Conservation (phyloP, 2,797 vertebrate species). For the Onychomys torridus region DNA sequence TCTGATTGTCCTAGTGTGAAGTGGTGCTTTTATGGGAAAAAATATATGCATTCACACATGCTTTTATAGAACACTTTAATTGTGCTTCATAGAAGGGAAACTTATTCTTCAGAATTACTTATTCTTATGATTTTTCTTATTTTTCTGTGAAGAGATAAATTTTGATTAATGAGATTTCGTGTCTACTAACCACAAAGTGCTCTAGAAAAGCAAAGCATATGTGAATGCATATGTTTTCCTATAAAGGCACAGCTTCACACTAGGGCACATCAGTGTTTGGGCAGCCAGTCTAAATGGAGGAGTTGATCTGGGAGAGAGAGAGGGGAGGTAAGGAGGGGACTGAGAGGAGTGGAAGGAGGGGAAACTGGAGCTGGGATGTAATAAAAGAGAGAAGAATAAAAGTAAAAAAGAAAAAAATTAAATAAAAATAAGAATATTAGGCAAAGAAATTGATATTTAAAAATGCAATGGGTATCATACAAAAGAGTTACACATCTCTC, state of each 20-base stretch:
- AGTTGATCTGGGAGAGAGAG: too few species aligned
- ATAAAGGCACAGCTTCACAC: background rate
- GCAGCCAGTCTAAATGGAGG: too few species aligned
- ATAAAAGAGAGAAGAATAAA: too few species aligned
- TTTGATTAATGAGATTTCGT: too few species aligned
- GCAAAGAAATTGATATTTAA: background rate
- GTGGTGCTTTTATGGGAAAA: background rate
- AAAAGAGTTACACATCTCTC: background rate
- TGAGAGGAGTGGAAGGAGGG: too few species aligned
- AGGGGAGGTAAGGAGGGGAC: too few species aligned
- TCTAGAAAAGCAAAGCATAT: too few species aligned
- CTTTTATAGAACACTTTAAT: background rate
- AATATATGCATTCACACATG: background rate
- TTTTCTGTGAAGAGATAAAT: too few species aligned
- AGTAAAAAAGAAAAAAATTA: background rate
- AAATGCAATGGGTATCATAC: background rate
- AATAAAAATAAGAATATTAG: background rate
- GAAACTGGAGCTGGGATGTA: too few species aligned
- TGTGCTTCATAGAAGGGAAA: background rate
- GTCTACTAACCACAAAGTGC: too few species aligned
- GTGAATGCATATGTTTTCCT: background rate
- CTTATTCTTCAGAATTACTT: too few species aligned
- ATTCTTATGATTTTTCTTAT: too few species aligned
- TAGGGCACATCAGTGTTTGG: background rate
- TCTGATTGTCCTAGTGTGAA: background rate